Evolutionary conservation across 2,113 vertebrate genomes (phyloP).

Genomic region (Speoplatyrhinus poulsoni): DNA sequence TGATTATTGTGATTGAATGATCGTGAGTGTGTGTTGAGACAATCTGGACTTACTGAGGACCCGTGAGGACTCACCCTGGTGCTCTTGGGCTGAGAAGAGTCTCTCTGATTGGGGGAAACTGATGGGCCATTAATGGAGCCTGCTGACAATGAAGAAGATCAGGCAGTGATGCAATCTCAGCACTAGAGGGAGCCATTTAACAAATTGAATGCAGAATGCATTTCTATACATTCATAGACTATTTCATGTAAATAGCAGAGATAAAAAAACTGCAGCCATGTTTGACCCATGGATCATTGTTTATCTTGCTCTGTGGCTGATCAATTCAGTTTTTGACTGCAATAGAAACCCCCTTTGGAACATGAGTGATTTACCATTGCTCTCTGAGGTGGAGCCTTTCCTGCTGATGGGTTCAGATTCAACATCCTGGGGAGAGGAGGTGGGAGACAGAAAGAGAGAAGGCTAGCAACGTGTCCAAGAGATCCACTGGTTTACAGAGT

Average conservation of each 20-base stretch:
- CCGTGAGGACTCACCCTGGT: constrained; percentile 53
- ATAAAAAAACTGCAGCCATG: too few relatives aligned
- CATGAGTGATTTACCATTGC: constrained; percentile 59
- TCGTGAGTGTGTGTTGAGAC: too few relatives aligned
- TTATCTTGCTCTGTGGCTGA: not conserved
- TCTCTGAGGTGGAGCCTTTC: constrained; percentile 59
- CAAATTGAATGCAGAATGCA: not conserved
- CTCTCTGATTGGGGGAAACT: constrained; percentile 41
- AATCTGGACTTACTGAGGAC: not conserved
- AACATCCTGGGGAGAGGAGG: constrained; percentile 43
- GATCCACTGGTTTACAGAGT: not conserved
- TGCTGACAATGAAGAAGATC: constrained; percentile 15
- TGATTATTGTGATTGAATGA: too few relatives aligned
- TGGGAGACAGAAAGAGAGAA: not conserved
- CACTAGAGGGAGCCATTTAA: constrained; percentile 48
- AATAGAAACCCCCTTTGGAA: not conserved
- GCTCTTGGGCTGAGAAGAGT: constrained; percentile 60
- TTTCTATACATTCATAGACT: too few relatives aligned
- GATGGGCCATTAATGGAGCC: constrained; percentile 35
- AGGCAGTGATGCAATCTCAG: not conserved
- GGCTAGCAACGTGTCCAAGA: not conserved
- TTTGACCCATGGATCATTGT: not conserved
- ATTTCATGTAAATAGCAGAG: not conserved
- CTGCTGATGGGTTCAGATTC: constrained; percentile 57
- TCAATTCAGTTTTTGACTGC: not conserved